Conservation (phyloP, 2,113 vertebrate species). For the Chrysemys picta region DNA sequence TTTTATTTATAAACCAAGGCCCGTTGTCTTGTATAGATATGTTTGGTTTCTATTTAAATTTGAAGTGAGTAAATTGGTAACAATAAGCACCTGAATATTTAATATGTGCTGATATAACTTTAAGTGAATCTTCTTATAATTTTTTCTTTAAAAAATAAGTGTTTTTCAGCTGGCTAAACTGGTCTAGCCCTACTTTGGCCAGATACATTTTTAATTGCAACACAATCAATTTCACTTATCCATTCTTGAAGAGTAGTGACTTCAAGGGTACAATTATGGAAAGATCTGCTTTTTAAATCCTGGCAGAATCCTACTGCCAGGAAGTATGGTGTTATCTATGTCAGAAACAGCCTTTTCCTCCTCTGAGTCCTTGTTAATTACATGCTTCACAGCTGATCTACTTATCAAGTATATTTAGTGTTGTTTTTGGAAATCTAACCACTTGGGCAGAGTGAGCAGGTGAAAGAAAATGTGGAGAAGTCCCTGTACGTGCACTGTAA, state of each 20-base stretch:
- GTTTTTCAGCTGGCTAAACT: not conserved
- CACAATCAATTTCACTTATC: not conserved
- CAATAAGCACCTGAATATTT: not conserved
- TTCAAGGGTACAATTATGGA: accelerated
- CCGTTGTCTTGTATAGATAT: not conserved
- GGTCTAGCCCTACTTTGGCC: accelerated
- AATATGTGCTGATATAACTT: not conserved
- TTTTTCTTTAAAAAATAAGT: not conserved
- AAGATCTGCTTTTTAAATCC: not conserved
- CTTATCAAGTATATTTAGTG: accelerated
- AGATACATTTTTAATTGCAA: not conserved
- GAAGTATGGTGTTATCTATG: accelerated
- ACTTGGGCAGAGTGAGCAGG: not conserved
- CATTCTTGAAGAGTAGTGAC: accelerated
- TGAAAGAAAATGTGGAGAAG: not conserved
- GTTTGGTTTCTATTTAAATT: not conserved
- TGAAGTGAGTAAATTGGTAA: not conserved
- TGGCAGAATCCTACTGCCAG: accelerated
- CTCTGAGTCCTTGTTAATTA: accelerated
- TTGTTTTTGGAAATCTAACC: not conserved
- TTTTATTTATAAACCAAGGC: not conserved
- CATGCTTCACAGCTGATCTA: accelerated
- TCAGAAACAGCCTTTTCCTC: not conserved
- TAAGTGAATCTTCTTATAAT: accelerated
- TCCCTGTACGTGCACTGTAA: not conserved